Percentiles rank a stretch among this genome's conserved stretches.
These are phyloP conservation scores for Seira sanloemensis DNA, from an alignment of 2,888 invertebrate genomes.

Conservation along the genomic window DNA sequence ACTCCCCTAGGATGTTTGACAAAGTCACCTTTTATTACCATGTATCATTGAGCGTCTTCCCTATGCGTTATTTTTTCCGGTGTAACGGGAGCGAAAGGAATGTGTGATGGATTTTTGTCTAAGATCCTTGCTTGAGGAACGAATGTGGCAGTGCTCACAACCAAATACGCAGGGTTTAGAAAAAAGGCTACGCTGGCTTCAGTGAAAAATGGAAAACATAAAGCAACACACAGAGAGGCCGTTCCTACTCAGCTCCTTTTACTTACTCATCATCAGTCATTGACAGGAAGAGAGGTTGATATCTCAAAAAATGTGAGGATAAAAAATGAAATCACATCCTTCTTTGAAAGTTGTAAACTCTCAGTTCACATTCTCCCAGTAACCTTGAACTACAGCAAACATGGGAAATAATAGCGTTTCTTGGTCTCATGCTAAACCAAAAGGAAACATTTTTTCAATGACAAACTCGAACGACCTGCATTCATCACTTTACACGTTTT, in stretches of 20 bases:
- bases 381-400: background rate
- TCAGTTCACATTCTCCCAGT: too few relatives aligned
- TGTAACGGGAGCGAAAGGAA: too few relatives aligned
- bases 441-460: too few relatives aligned
- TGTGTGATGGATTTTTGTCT: background rate
- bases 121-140: too few relatives aligned
- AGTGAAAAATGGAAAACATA: too few relatives aligned
- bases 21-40: slow-evolving; percentile 6
- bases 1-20: background rate
- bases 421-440: background rate
- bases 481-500: slow-evolving; percentile 34
- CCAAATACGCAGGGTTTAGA: too few relatives aligned
- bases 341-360: background rate
- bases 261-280: background rate
- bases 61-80: background rate
- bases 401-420: background rate
- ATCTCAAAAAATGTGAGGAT: background rate
- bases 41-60: background rate
- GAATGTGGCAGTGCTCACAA: too few relatives aligned
- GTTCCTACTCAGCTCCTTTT: too few relatives aligned
- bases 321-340: too few relatives aligned
- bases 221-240: too few relatives aligned
- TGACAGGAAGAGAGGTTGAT: background rate
- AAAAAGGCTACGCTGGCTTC: too few relatives aligned
- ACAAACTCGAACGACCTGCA: background rate